phyloP scores from a whole-genome alignment of 2,888 invertebrate genomes.

The Andrena dorsata region DNA sequence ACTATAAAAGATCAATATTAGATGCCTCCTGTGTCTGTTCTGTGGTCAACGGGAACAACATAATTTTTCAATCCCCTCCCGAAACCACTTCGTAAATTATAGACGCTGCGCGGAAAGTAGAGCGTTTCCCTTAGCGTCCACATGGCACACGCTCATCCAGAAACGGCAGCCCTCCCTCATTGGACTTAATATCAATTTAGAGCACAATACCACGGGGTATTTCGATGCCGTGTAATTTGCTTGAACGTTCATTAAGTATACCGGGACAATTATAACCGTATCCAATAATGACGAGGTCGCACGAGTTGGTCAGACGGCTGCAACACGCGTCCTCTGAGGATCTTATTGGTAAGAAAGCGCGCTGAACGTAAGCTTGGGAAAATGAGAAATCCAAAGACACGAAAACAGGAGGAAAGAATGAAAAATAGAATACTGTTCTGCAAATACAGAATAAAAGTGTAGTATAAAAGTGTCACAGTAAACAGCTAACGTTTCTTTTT shows the following conservation, averaged over 20 bases:
- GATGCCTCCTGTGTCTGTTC: neutral
- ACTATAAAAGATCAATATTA: neutral
- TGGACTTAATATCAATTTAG: conserved; percentile 64
- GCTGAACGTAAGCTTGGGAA: conserved; percentile 32
- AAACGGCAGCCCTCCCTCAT: conserved; percentile 36
- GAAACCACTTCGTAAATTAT: conserved; percentile 36
- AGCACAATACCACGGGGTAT: conserved; percentile 50
- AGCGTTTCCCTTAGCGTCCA: conserved; percentile 30
- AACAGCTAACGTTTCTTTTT: too few species aligned
- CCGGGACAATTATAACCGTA: conserved; percentile 63
- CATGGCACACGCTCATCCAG: conserved; percentile 47
- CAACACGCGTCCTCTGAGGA: conserved; percentile 53
- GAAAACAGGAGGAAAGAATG: neutral
- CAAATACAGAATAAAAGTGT: too few species aligned
- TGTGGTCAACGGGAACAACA: neutral
- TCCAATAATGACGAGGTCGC: conserved; percentile 61
- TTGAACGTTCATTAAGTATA: conserved; percentile 62
- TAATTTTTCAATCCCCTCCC: conserved; percentile 7
- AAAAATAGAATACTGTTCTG: neutral
- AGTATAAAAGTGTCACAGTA: too few species aligned
- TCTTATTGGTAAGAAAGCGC: conserved; percentile 69
- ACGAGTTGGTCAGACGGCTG: conserved; percentile 48
- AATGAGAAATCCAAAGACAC: neutral
- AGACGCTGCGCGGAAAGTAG: conserved; percentile 18
- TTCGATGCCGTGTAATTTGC: conserved; percentile 65